These are phyloP conservation scores for Amaurobius ferox DNA, from an alignment of 2,888 invertebrate species.

Conservation along the genomic window DNA sequence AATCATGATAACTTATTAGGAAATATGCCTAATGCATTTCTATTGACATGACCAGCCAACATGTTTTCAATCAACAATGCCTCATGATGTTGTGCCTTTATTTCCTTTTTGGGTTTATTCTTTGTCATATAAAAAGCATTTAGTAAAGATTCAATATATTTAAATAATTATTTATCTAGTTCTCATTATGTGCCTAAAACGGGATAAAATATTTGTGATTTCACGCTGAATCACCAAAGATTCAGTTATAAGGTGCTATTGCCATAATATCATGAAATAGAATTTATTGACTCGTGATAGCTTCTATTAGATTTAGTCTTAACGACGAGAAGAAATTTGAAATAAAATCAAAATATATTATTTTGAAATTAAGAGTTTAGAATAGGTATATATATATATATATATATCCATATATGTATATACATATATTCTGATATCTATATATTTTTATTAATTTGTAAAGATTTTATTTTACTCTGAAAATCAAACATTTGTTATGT, in stretches of 20 bases:
- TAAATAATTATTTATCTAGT: conserved; percentile 40
- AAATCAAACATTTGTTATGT: background rate
- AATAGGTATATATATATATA: background rate
- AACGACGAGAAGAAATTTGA: background rate
- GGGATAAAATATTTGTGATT: conserved; percentile 3
- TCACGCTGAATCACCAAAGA: background rate
- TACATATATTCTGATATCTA: too few species aligned
- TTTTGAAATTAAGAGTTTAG: background rate
- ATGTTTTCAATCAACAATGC: background rate
- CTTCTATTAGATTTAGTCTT: background rate
- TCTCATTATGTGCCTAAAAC: conserved; percentile 58
- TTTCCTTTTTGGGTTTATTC: background rate
- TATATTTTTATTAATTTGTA: background rate
- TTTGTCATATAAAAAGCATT: background rate
- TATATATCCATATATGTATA: too few species aligned
- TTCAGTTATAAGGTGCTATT: conserved; percentile 57
- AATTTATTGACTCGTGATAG: background rate
- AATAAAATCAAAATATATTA: background rate
- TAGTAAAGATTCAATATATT: conserved; percentile 36
- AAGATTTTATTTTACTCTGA: background rate
- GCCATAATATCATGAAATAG: conserved; percentile 22
- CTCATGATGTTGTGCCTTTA: conserved; percentile 3
- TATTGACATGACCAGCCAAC: too few species aligned
- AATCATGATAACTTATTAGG: too few species aligned
- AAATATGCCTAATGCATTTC: too few species aligned